Base-by-base conservation (phyloP, 2,888 invertebrate genomes). In the Megalurothrips usitatus region DNA sequence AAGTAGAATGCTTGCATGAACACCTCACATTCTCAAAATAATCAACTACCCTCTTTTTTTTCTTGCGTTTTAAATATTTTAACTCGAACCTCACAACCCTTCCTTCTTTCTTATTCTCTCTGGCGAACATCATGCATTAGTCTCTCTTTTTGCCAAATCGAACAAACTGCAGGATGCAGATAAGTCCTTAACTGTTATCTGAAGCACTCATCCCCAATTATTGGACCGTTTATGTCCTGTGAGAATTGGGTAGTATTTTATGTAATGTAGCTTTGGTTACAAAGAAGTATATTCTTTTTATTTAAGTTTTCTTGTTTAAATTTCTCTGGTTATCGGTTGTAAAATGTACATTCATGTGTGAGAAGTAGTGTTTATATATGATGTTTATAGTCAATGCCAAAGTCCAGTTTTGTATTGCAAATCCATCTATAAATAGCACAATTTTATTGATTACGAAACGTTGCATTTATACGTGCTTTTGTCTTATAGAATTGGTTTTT, bases 361-460 rank as follows among this genome's bases (percentile, higher is more conserved):
- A 12, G 68, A 26, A 26, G 23, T 75, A 75, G 68, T 75, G 23
- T 75, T 26, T 12, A 19, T 19, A 75, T 23, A 75, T 75, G 68
- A 58, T 58, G 58, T 58, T 75, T 75, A 26, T 75, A 75, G 68
- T 75, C 68, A 75, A 75, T 75, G 68, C 68, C 68, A 75, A 75
- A 75, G 68, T 75, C 68, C 68, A 75, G 68, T 75, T 75, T 75
- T 75, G 68, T 75, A 75, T 75, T 75, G 68, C 68, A 75, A 75
- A 75, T 75, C 26, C 68, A 75, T 75, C 12, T 75, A 75, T 75
- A 26, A 75, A 75, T 75, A 75, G 68, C 68, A 75, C 68, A 75
- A 75, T 75, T 75, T 75, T 75, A 75, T 11, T 75, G 68, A 12
- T 26, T 75, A 26, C 26, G 68, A 75, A 75, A 75, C 23, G 68